These are phyloP conservation scores for Acrossocheilus wenchowensis DNA, from an alignment of 2,797 vertebrate genomes.

Conservation along the genomic window DNA sequence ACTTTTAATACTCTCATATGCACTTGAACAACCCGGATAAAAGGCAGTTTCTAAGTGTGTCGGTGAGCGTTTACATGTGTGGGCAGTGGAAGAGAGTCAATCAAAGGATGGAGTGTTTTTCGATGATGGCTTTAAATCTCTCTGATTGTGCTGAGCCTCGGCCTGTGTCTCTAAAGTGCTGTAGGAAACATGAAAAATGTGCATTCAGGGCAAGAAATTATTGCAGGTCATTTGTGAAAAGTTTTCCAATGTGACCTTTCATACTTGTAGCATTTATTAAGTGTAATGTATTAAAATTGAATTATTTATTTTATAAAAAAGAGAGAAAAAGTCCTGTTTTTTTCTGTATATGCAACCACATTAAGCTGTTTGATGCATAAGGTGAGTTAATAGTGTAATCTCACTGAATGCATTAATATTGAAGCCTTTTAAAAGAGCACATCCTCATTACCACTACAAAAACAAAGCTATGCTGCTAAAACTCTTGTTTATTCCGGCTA, in stretches of 20 bases:
- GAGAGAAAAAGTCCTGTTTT: not conserved
- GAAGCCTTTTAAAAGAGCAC: slow-evolving; percentile 45
- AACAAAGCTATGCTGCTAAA: slow-evolving; percentile 10
- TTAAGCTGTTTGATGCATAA: slow-evolving; percentile 11
- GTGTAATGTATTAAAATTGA: not conserved
- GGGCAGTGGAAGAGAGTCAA: slow-evolving; percentile 18
- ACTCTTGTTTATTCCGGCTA: slow-evolving; percentile 19
- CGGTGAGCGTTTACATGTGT: slow-evolving; percentile 28
- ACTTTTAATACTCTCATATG: not conserved
- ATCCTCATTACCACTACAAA: slow-evolving; percentile 49
- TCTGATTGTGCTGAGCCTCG: slow-evolving; percentile 30
- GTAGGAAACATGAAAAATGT: slow-evolving; percentile 18
- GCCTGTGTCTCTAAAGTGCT: slow-evolving; percentile 29
- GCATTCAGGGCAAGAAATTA: not conserved
- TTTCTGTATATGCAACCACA: not conserved
- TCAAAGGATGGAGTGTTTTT: slow-evolving; percentile 42
- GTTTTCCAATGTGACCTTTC: not conserved
- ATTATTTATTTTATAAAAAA: not conserved
- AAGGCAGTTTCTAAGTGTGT: slow-evolving; percentile 33
- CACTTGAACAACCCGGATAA: slow-evolving; percentile 32
- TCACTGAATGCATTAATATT: slow-evolving; percentile 29
- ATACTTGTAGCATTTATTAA: not conserved
- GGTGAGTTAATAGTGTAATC: slow-evolving; percentile 33
- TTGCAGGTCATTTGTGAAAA: not conserved
- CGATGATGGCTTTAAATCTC: slow-evolving; percentile 34